These are phyloP conservation scores for Yponomeuta malinellus DNA, from an alignment of 2,888 invertebrate species.

Conservation along the genomic window DNA sequence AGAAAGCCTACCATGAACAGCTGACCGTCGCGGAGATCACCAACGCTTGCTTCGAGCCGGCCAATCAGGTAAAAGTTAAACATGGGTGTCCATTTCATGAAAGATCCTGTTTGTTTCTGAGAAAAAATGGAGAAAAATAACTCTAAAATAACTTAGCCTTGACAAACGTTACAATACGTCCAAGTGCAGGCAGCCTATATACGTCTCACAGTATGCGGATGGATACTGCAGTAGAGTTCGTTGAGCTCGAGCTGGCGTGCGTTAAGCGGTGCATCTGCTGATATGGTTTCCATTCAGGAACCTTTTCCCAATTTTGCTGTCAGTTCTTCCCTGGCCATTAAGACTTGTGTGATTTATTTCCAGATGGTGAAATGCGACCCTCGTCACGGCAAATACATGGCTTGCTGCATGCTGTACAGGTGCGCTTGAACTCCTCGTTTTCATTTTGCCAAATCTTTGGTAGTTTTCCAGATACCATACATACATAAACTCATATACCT, in stretches of 20 bases:
- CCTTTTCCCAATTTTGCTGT: background rate
- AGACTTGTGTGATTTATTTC: constrained; percentile 21
- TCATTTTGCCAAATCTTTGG: background rate
- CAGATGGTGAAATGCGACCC: constrained; percentile 96
- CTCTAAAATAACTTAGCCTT: too few relatives aligned
- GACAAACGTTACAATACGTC: too few relatives aligned
- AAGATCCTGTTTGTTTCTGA: background rate
- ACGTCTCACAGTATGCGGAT: too few relatives aligned
- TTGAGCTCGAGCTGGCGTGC: too few relatives aligned
- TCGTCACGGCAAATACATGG: constrained; percentile 93
- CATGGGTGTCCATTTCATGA: too few relatives aligned
- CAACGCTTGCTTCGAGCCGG: constrained; percentile 95
- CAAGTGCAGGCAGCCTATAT: too few relatives aligned
- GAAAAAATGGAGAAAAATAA: background rate
- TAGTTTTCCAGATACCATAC: background rate
- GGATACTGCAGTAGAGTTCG: too few relatives aligned
- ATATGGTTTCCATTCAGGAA: background rate
- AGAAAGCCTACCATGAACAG: constrained; percentile 95
- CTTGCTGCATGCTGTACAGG: constrained; percentile 94
- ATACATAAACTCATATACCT: too few relatives aligned
- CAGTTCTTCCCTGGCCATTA: background rate
- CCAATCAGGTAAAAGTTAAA: constrained; percentile 79
- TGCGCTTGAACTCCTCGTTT: constrained; percentile 24
- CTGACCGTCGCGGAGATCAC: constrained; percentile 94
- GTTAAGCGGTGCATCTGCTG: background rate